Base-by-base conservation (phyloP, 2,797 vertebrate species). In the Coregonus suidteri region DNA sequence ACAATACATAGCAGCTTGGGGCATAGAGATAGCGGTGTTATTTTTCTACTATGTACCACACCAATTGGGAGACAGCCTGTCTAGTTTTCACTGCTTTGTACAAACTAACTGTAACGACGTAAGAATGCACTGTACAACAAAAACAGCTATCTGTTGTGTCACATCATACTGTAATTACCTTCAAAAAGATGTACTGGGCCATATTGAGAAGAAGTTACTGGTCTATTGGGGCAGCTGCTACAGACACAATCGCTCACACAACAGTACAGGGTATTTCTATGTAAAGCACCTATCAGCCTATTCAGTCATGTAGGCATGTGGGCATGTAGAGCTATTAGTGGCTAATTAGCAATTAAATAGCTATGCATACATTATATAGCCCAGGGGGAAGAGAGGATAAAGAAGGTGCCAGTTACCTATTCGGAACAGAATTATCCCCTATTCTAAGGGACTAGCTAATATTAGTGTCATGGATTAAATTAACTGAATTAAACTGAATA, bases 261-360 rank as follows among this genome's bases (percentile, higher is more conserved):
- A 64, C 9, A 20, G 41, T 47, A 47, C 41, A 11, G 2, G 9
- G 59, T n/a, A 59, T 59, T 59, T 59, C 9, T 64, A 64, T 64
- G 56, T 20, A 59, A 59, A 64, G 20, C 59, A 30, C n/a, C 25
- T 64, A 64, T 20, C 59, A 2, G 59, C n/a, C 56, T n/a, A 64
- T 64, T 20, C 25, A 73, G 51, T 0, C 16, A 62, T 14, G 25
- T 54, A 52, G 41, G 41, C 41, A 47, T 47, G 2, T 9, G 41
- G 37, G 69, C n/a, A 20, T 51, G 25, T 15, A 30, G 71, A 34
- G 25, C 52, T 18, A 67, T 67, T 34, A 67, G 14, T 18, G 34
- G 34, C 11, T 67, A 31, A 35, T 67, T 67, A 67, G 6, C 65
- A 67, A 35, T 66, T 67, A 67, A 9, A 67, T 35, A 67, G 65